phyloP scores from a whole-genome alignment of 2,888 invertebrate species.

The Oxyscelio sp. region DNA sequence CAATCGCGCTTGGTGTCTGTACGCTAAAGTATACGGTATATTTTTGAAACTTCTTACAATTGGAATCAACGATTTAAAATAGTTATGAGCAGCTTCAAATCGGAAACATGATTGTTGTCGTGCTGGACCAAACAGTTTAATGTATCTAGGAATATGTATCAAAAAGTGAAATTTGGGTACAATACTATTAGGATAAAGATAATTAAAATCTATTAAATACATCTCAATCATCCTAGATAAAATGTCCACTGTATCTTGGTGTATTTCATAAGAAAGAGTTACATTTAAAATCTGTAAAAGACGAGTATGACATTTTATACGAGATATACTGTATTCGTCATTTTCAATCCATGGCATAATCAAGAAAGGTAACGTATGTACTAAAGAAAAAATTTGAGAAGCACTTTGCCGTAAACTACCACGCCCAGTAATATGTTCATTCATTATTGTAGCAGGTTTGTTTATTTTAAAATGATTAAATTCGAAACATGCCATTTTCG shows the following conservation, averaged over 20 bases:
- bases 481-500: too few relatives aligned
- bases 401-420: conserved; percentile 44
- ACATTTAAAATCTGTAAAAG: conserved; percentile 10
- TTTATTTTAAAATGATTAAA: conserved; percentile 38
- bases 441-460: conserved; percentile 41
- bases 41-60: too few relatives aligned
- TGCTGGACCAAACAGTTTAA: too few relatives aligned
- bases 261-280: conserved; percentile 3
- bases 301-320: neutral
- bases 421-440: conserved; percentile 12
- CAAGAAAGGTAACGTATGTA: neutral
- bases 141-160: too few relatives aligned
- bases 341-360: neutral
- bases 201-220: conserved; percentile 7
- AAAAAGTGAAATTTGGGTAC: too few relatives aligned
- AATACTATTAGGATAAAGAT: conserved; percentile 44
- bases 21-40: too few relatives aligned
- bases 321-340: neutral
- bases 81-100: too few relatives aligned
- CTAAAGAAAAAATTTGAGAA: neutral
- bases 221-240: conserved; percentile 10
- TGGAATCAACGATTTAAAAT: too few relatives aligned
- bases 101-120: too few relatives aligned
- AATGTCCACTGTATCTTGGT: neutral
- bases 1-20: too few relatives aligned